These are phyloP conservation scores for Apogon hyalosoma DNA, from an alignment of 2,797 vertebrate species.

Conservation along the genomic window DNA sequence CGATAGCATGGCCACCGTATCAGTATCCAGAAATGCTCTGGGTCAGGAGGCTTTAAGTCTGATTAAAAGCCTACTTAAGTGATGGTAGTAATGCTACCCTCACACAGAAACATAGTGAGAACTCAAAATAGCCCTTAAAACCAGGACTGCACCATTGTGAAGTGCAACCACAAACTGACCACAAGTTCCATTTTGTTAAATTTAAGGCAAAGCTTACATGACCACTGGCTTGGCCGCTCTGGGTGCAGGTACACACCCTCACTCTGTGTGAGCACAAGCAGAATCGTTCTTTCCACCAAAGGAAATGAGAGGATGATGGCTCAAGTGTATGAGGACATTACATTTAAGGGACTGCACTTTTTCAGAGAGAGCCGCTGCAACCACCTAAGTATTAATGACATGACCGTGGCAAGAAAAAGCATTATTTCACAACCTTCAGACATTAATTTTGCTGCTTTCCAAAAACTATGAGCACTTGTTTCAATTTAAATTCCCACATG, in stretches of 20 bases:
- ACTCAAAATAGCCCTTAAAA: conserved; percentile 42
- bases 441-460: conserved; percentile 35
- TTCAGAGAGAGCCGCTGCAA: conserved; percentile 54
- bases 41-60: conserved; percentile 54
- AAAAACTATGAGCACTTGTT: conserved; percentile 21
- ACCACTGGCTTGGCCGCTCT: conserved; percentile 58
- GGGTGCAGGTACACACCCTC: conserved; percentile 63
- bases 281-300: conserved; percentile 75
- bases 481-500: conserved; percentile 18
- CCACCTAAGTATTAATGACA: conserved; percentile 51
- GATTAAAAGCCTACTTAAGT: conserved; percentile 42
- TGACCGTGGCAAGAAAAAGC: conserved; percentile 46
- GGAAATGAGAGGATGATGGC: conserved; percentile 79
- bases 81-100: conserved; percentile 24
- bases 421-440: conserved; percentile 31
- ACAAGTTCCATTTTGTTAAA: conserved; percentile 55
- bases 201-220: conserved; percentile 57
- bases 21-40: conserved; percentile 60
- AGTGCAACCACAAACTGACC: conserved; percentile 55
- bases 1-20: conserved; percentile 50
- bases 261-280: conserved; percentile 57
- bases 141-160: conserved; percentile 45
- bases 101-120: conserved; percentile 22
- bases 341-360: conserved; percentile 61
- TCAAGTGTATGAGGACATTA: conserved; percentile 71